Base-by-base conservation (phyloP, 2,888 invertebrate genomes). In the Conops quadrifasciatus region DNA sequence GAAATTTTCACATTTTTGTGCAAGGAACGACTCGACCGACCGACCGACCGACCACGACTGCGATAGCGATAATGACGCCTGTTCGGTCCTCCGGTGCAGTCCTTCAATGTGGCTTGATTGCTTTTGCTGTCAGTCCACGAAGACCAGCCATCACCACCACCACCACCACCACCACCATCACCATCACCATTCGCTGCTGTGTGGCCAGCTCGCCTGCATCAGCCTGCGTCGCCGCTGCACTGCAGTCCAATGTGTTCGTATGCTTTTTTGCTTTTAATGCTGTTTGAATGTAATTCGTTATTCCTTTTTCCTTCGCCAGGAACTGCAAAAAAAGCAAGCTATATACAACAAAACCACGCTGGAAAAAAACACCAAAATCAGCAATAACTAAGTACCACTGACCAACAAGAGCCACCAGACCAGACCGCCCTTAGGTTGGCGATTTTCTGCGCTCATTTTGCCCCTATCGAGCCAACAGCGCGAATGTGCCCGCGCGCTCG, bases 1-100 rank as follows among this genome's bases (percentile, higher is more conserved):
- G 16, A 36, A 66, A 56, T 56, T 66, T 36, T 36, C 51, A 66
- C 28, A 66, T 56, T 36, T 53, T 24, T 49, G 43, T 53, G 60
- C 30, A 26, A 30, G 30, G 53, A 66, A 16, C 36, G 36, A 36
- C 4, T n/a, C 36, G 9, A 36, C 36, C 58, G 58, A 58, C 16
- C 26, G n/a, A 36, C 4, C 36, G 9, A 36, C 36, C 58, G 58
- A 58, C 16, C 26, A 28, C 58, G 58, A 53, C 19, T 15, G n/a
- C 15, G 19, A 53, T 15, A 11, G 26, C 58, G 28, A 58, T 28
- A 58, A 58, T 58, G 58, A 26, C 16, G 58, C 28, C 58, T 58
- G 26, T 16, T 16, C 58, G 15, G 24, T 24, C 28, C 13, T 11
- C 21, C 7, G 24, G 24, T 58, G 19, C 53, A 53, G 53, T 53